Percentiles rank a stretch among this genome's conserved stretches.
Conservation (phyloP, 2,888 invertebrate genomes). For the Beris chalybata region DNA sequence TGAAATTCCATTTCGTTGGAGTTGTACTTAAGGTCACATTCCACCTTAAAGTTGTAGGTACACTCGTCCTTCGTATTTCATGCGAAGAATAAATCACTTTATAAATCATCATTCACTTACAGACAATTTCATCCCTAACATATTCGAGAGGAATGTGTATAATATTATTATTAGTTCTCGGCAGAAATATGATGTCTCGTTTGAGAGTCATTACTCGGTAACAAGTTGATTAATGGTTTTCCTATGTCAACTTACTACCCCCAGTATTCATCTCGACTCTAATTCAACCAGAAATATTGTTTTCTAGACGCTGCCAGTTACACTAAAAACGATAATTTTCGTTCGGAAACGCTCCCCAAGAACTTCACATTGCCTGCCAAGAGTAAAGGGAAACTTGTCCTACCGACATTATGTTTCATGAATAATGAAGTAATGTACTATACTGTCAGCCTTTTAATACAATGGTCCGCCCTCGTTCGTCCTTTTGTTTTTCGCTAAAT, state of each 20-base stretch:
- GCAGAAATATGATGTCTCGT: slow-evolving; percentile 18
- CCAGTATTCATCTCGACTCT: not conserved
- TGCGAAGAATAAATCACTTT: not conserved
- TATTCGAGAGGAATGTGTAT: not conserved
- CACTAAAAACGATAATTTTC: slow-evolving; percentile 13
- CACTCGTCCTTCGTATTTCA: not conserved
- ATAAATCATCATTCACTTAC: not conserved
- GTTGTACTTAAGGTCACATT: no score
- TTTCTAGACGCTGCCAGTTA: not conserved
- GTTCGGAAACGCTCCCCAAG: slow-evolving; percentile 2
- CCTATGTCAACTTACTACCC: slow-evolving; percentile 1
- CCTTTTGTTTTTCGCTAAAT: no score
- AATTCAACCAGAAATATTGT: slow-evolving; percentile 1
- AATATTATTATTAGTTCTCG: slow-evolving; percentile 3
- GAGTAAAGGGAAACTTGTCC: no score
- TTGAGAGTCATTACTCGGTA: slow-evolving; percentile 3
- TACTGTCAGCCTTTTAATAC: no score
- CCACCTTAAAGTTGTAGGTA: not conserved
- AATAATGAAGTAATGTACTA: no score
- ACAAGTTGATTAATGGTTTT: slow-evolving; percentile 12
- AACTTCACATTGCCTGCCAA: no score
- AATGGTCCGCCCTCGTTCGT: no score
- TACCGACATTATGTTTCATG: no score
- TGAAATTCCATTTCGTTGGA: no score
- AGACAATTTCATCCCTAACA: slow-evolving; percentile 6